A percentile compares a stretch with the other conserved stretches of the same genome.
Evolutionary conservation across 2,113 vertebrate species (phyloP).

Genomic region (Heliornis fulica): DNA sequence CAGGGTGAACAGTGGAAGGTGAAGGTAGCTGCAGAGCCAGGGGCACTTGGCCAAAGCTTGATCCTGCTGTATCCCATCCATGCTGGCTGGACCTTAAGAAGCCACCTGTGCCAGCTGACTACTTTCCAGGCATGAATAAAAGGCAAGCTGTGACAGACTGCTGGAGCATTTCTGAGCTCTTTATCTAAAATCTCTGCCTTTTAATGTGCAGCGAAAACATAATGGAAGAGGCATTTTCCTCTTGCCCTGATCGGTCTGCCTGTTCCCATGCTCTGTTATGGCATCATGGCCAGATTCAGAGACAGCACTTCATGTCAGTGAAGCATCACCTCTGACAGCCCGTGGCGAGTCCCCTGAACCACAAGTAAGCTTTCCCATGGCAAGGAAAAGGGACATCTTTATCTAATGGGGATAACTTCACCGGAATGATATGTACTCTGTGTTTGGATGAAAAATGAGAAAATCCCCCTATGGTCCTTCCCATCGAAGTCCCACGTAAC

Average conservation of each 20-base stretch:
- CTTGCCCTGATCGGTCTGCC: not conserved
- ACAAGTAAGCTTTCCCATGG: not conserved
- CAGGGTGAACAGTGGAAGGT: not conserved
- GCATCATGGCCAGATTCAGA: not conserved
- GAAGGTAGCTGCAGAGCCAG: not conserved
- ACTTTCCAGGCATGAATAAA: not conserved
- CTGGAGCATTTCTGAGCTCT: not conserved
- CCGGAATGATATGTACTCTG: not conserved
- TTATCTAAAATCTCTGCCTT: not conserved
- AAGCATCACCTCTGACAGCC: not conserved
- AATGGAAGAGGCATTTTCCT: not conserved
- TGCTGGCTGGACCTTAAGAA: not conserved
- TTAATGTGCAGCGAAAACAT: not conserved
- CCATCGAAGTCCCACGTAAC: not conserved
- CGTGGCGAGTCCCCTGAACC: not conserved
- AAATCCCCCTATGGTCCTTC: not conserved
- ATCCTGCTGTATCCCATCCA: not conserved
- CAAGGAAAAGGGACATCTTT: not conserved
- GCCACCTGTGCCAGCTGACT: not conserved
- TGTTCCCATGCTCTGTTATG: not conserved
- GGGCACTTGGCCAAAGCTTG: not conserved
- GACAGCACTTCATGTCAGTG: not conserved
- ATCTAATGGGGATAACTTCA: not conserved
- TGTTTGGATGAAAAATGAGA: not conserved
- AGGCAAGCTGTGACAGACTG: not conserved